phyloP scores from a whole-genome alignment of 2,113 vertebrate species.

The Dermatemys mawii region DNA sequence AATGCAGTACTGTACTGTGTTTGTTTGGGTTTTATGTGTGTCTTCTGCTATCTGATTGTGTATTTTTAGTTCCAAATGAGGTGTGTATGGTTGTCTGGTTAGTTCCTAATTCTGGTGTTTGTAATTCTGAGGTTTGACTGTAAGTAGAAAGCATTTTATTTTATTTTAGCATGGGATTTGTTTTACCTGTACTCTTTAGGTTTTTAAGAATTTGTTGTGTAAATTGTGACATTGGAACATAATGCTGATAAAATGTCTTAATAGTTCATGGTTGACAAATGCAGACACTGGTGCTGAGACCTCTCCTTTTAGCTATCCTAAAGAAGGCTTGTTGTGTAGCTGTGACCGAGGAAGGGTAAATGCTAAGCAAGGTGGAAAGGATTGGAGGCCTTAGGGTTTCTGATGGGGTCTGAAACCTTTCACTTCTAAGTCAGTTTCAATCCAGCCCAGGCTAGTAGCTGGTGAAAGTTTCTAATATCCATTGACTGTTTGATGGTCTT shows the following conservation, averaged over 20 bases:
- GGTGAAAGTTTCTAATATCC: slow-evolving; percentile 28
- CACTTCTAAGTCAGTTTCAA: background rate
- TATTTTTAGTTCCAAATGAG: too few relatives aligned
- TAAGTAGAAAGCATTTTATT: background rate
- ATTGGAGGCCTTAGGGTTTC: background rate
- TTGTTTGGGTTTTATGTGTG: too few relatives aligned
- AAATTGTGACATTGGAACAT: background rate
- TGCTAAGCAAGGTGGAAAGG: background rate
- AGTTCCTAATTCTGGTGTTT: too few relatives aligned
- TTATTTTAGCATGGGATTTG: background rate
- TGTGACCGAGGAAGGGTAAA: background rate
- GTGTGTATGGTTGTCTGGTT: too few relatives aligned
- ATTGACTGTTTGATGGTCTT: background rate
- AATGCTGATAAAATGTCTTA: background rate
- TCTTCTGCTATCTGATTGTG: too few relatives aligned
- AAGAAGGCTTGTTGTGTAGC: background rate
- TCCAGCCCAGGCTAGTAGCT: slow-evolving; percentile 46
- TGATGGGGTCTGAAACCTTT: slow-evolving; percentile 7
- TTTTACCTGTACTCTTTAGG: background rate
- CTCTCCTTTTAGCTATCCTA: background rate
- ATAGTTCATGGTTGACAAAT: background rate
- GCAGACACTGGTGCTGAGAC: background rate
- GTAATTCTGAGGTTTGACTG: too few relatives aligned
- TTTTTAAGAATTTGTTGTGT: background rate
- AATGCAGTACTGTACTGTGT: too few relatives aligned